phyloP scores from a whole-genome alignment of 2,797 vertebrate genomes.

The Hemibagrus guttatus region DNA sequence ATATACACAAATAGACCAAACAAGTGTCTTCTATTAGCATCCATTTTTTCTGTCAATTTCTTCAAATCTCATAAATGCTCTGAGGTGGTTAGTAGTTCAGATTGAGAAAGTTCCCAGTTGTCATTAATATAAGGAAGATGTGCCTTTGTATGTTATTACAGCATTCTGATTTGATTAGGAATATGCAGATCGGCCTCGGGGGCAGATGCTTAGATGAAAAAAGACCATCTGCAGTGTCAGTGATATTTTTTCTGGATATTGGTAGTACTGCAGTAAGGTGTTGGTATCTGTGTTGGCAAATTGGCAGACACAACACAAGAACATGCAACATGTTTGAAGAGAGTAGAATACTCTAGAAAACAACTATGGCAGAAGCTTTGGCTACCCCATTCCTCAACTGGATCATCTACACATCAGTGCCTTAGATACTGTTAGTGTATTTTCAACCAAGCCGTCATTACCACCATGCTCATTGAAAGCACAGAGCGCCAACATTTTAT shows the following conservation, averaged over 20 bases:
- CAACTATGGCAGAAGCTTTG: background rate
- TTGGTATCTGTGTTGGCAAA: background rate
- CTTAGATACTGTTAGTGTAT: background rate
- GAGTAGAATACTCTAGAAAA: background rate
- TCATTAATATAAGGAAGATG: background rate
- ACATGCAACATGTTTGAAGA: background rate
- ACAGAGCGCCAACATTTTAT: background rate
- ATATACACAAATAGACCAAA: background rate
- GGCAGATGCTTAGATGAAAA: slow-evolving; percentile 7
- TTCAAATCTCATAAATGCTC: background rate
- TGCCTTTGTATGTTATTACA: background rate
- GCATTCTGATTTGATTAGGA: slow-evolving; percentile 1
- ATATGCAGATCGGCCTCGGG: background rate
- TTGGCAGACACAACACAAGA: background rate
- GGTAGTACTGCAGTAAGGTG: background rate
- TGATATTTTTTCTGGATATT: background rate
- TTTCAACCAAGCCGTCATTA: background rate
- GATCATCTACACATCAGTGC: background rate
- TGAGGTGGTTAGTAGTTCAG: background rate
- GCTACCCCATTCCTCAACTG: background rate
- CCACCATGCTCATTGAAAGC: background rate
- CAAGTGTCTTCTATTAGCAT: background rate
- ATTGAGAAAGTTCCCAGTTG: background rate
- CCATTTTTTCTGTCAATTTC: background rate
- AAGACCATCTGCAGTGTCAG: slow-evolving; percentile 11